Base-by-base conservation (phyloP, 37 sponge, comb jelly and placozoan species). In the Spongilla lacustris region DNA sequence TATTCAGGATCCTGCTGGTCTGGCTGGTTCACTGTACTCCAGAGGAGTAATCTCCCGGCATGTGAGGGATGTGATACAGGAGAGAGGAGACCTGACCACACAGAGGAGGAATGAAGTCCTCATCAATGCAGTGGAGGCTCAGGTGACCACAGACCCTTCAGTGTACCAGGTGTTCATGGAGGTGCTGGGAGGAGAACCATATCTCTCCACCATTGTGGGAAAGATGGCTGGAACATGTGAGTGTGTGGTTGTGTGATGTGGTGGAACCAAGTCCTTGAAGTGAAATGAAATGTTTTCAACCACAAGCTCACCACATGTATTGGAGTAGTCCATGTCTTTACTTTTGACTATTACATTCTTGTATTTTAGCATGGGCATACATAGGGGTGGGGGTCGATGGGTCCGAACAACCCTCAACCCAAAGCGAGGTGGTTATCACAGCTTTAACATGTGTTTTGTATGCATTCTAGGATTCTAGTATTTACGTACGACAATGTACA, bases 121-220 rank as follows among this genome's bases (percentile, higher is more conserved):
- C 58, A 58, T 58, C 58, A 58, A 58, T 58, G 58, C 58, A 58
- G 58, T 58, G 58, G 58, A 58, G 19, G 58, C 58, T 58, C 58
- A 58, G 58, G 58, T 58, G 58, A 58, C 58, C 58, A 58, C 58
- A 58, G 58, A 58, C 58, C 58, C 58, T 58, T 58, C 58, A 58
- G 21, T 19, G 58, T 58, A 19, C 58, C 58, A 58, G 58, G 58
- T 17, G 58, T 58, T 58, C 58, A 6, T 58, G 58, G 58, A 58
- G 58, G 58, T 58, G 21, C 11, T 58, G 58, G 21, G 21, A 58
- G 58, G 11, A 17, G 58, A 58, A 58, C 58, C 58, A 58, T 58
- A 10, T 58, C 58, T 58, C 19, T 58, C 58, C 58, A 58, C 58
- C 58, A 58, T 58, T 58, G 58, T 58, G 58, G 11, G 21, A 58